phyloP scores from a whole-genome alignment of 1,140 invertebrate genomes.

The Scaptomyza montana region DNA sequence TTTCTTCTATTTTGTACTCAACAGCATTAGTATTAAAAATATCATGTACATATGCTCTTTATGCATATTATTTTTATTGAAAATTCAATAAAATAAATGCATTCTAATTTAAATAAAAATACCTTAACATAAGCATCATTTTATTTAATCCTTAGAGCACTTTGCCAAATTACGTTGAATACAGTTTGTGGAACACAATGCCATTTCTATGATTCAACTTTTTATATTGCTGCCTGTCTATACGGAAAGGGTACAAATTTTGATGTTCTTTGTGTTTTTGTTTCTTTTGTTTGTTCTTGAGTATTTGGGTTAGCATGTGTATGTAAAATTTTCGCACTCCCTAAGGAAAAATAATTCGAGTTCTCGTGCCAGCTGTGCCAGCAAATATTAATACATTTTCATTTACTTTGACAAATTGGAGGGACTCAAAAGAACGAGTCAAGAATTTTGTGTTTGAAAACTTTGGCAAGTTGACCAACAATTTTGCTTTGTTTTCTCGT shows the following conservation, averaged over 20 bases:
- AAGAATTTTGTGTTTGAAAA: conserved; percentile 40
- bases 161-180: conserved; percentile 8
- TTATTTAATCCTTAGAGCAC: background rate
- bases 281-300: conserved; percentile 10
- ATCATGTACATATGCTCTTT: too few species aligned
- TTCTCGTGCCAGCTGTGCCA: conserved; percentile 36
- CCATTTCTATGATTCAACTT: conserved; percentile 43
- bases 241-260: conserved; percentile 65
- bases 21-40: background rate
- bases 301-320: conserved; percentile 29
- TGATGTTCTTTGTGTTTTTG: conserved; percentile 47
- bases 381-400: conserved; percentile 79
- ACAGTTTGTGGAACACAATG: conserved; percentile 21
- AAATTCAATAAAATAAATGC: background rate
- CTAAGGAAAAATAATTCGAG: conserved; percentile 67
- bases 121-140: background rate
- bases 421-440: conserved; percentile 12
- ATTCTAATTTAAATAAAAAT: background rate
- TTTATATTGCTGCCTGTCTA: conserved; percentile 53
- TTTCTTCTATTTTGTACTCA: background rate
- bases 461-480: conserved; percentile 63
- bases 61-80: background rate
- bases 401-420: conserved; percentile 57
- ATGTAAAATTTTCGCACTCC: conserved; percentile 51
- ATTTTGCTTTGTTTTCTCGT: conserved; percentile 27